Base-by-base conservation (phyloP, 2,797 vertebrate species). In the Sebastiscus albofasciatus region DNA sequence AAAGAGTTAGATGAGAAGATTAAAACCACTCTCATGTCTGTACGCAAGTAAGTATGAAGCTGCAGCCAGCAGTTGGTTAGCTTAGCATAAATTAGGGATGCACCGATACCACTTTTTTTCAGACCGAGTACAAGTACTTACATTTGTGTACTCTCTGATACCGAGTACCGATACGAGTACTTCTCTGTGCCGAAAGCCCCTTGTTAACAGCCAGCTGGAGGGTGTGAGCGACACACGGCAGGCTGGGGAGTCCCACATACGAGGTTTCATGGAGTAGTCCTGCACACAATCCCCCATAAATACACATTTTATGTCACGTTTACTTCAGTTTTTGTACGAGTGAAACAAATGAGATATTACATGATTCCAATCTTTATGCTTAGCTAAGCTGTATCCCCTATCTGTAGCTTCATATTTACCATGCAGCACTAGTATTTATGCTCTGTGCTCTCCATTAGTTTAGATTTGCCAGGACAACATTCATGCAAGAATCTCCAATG, bases 81-180 rank as follows among this genome's bases (percentile, higher is more conserved):
- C 1, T 46, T 46, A 46, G 42, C 42, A 18, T 18, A 46, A 46
- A 39, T 39, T 39, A 39, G 36, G 36, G 36, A 39, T 39, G 36
- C 36, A 39, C 36, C 36, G 36, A 39, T 39, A 39, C 0, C 1
- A 39, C 36, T 39, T 39, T 39, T 36, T 39, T 39, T 39, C 5
- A 39, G 36, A 39, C 36, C 1, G 36, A 14, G 5, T 39, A 14
- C 36, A 39, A 39, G 2, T 39, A 39, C 36, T 39, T 39, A 39
- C 36, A 39, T 39, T 39, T 39, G 36, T 13, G 36, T 39, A 39
- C 13, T 39, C 1, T 0, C 36, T 13, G 5, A 39, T 39, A 39
- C 36, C 0, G 36, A 39, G 36, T 39, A 39, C 36, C 36, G 36
- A 0, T 39, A 39, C 0, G 13, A 1, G 36, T 14, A 39, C 36